Base-by-base conservation (phyloP, 2,888 invertebrate species). In the Ichneumoninae sp. region DNA sequence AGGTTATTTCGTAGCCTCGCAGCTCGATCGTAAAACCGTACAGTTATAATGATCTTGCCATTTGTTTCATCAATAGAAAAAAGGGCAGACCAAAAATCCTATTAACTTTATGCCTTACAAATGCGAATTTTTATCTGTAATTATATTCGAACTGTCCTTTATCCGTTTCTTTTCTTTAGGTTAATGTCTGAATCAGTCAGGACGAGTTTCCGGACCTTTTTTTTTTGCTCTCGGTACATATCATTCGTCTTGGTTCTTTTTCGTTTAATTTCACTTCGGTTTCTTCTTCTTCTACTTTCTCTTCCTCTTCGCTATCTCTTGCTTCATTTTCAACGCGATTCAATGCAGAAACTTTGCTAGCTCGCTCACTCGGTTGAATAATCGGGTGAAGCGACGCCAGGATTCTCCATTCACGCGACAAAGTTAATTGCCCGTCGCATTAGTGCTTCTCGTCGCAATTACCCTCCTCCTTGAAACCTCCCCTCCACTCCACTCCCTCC, bases 401-500 rank as follows among this genome's bases (percentile, higher is more conserved):
- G 79, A 84, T 84, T 84, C 82, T 82, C 84, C 75, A 84, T 84
- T 84, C 84, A 82, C 84, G 84, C 84, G 84, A 84, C 84, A 84
- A 84, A 84, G 84, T 84, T 84, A 84, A 84, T 84, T 84, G 82
- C 84, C 84, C 82, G 82, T 84, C 82, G 84, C 84, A 84, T 84
- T 84, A 84, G 84, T 82, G 84, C 84, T 82, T 84, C 84, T 84
- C 84, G 81, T 79, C 79, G 82, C 82, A 84, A 84, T 84, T 84
- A 84, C 78, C 72, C 81, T 75, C 44, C 30, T 36, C 22, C 13
- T 68, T 57, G 65, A 30, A 33, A n/a, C 47, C 22, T 52, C 66
- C 33, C 40, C 52, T 16, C n/a, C 57, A 1, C 40, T 26, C 52
- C 13, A 1, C 50, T 16, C 47, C 1, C 66, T 13, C 33, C 36